Evolutionary conservation across 2,888 invertebrate species (phyloP).

Genomic region (Eudasyphora cyanicolor): DNA sequence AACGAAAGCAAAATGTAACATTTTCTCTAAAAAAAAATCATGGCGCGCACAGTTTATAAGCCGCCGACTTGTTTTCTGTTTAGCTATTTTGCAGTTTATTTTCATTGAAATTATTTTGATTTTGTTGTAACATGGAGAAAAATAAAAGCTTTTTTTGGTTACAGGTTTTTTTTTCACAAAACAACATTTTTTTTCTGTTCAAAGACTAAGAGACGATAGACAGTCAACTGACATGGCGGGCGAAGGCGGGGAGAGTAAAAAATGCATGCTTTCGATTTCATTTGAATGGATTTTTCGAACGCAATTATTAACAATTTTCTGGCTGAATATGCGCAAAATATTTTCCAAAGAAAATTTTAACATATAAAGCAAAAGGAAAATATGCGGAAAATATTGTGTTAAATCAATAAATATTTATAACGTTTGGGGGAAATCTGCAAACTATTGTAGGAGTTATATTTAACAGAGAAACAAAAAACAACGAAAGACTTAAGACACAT

Average conservation of each 20-base stretch:
- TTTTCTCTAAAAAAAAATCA: conserved; percentile 47
- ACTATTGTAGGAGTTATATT: conserved; percentile 1
- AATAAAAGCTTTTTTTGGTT: conserved; percentile 17
- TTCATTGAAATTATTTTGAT: conserved; percentile 2
- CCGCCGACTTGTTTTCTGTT: conserved; percentile 10
- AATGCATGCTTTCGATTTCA: conserved; percentile 3
- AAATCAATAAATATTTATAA: conserved; percentile 33
- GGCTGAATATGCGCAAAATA: neutral
- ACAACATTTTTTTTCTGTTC: neutral
- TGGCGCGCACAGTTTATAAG: no score
- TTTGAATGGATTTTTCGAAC: conserved; percentile 23
- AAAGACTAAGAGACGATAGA: no score
- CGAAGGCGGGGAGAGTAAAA: neutral
- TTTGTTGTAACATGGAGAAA: neutral
- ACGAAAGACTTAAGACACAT: conserved; percentile 22
- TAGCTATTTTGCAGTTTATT: neutral
- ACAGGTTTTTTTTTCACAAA: neutral
- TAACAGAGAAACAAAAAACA: neutral
- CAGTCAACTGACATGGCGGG: neutral
- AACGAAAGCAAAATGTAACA: conserved; percentile 60
- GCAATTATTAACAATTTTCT: conserved; percentile 36
- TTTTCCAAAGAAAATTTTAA: neutral
- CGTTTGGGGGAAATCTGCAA: neutral
- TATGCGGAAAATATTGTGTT: conserved; percentile 52
- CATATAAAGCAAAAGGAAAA: conserved; percentile 13